Evolutionary conservation across 2,797 vertebrate species (phyloP), one percentile per base, ranked within the genome.

Genomic region (Acrocephalus scirpaceus): DNA sequence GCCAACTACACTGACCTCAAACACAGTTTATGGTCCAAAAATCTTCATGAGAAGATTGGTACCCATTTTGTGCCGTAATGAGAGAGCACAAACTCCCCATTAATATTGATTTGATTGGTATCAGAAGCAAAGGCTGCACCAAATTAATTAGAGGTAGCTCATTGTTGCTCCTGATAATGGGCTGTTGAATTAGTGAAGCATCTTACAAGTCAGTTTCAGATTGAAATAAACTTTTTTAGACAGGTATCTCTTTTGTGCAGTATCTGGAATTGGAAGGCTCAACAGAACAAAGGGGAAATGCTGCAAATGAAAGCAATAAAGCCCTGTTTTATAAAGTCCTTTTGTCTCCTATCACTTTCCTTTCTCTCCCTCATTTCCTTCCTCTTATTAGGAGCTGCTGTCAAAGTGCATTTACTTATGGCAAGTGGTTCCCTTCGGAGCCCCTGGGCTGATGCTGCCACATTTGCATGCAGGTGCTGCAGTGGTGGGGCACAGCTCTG

Each of bases 391-490:
- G 79, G 77, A 54, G 40, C 76, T 77, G 87, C 94, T 95, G 90
- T 97, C 95, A 95, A 86, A 84, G 73, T 81, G 71, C 60, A 78
- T 94, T 94, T 94, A 73, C 92, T 93, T 92, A 81, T 1, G 54
- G 96, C 91, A 91, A 93, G 78, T 95, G 60, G 29, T 88, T 92
- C 81, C 90, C 87, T 86, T 85, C 2, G 13, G 86, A 88, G 94
- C 81, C 82, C 48, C 85, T 62, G 26, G 79, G 92, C 94, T 78
- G 95, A 40, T 84, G 79, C 4, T 2, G 6, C 76, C 38, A 47
- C n/a, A 96, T 97, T 96, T 95, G 93, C 95, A 93, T 92, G 92
- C 95, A 97, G 88, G 96, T 96, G 58, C 88, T 79, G 18, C 94
- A 27, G 65, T 42, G 73, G 10, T 57, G 70, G 67, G 72, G 57